phyloP scores from a whole-genome alignment of 2,113 vertebrate genomes.

The Lipophrys pholis region DNA sequence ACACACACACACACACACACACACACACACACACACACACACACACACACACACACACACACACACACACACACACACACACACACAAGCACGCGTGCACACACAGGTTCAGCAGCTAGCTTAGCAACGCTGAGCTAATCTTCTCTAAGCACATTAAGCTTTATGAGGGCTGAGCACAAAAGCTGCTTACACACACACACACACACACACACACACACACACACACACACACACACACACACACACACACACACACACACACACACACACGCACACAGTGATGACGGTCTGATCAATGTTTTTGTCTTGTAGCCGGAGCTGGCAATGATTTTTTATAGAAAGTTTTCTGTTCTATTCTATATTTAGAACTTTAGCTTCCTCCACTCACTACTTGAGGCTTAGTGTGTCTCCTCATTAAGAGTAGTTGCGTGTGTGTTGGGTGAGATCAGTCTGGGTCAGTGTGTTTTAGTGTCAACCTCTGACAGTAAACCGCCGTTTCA shows the following conservation, averaged over 20 bases:
- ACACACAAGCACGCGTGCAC: conserved; percentile 34
- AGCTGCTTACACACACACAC: conserved; percentile 73
- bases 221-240: conserved; percentile 30
- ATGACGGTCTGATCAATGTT: conserved; percentile 24
- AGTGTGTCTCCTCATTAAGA: conserved; percentile 5
- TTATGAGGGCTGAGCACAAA: conserved; percentile 78
- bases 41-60: conserved; percentile 27
- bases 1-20: conserved; percentile 31
- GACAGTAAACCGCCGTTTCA: conserved; percentile 39
- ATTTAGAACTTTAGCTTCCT: too few relatives aligned
- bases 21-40: conserved; percentile 33
- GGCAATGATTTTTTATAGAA: too few relatives aligned
- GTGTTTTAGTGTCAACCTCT: conserved; percentile 59
- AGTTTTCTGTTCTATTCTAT: too few relatives aligned
- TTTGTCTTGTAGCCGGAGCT: background rate
- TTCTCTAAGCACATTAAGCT: conserved; percentile 82
- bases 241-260: background rate
- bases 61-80: conserved; percentile 25
- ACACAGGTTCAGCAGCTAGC: conserved; percentile 54
- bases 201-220: conserved; percentile 29
- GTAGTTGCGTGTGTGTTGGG: conserved; percentile 2
- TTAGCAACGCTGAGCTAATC: conserved; percentile 78
- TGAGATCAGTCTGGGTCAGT: conserved; percentile 60
- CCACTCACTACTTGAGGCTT: too few relatives aligned
- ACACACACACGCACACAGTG: conserved; percentile 28